These are phyloP conservation scores for Nomada goodeniana DNA, from an alignment of 2,888 invertebrate species.

Conservation along the genomic window DNA sequence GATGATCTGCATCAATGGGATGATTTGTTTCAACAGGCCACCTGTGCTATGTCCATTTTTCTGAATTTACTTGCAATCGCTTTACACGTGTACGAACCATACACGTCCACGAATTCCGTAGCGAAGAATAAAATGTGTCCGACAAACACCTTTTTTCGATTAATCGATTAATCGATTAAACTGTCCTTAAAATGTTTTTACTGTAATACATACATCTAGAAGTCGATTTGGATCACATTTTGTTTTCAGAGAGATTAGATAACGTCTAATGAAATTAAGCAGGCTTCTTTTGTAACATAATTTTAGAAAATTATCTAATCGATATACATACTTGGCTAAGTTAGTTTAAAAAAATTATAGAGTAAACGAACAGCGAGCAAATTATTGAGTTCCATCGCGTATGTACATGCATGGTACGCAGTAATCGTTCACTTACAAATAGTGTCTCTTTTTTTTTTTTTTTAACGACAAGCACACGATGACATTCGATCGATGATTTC, in stretches of 20 bases:
- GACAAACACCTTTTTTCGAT: background rate
- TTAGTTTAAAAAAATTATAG: background rate
- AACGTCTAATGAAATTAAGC: conserved; percentile 5
- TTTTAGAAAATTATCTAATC: background rate
- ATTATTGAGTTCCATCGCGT: too few relatives aligned
- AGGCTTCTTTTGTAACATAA: background rate
- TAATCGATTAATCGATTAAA: background rate
- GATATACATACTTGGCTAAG: background rate
- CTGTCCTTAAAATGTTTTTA: background rate
- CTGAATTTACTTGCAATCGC: background rate
- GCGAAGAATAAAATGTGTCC: background rate
- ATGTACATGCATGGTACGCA: too few relatives aligned
- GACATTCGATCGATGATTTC: conserved; percentile 8
- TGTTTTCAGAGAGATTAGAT: conserved; percentile 1
- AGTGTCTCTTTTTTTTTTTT: background rate
- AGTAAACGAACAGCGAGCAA: too few relatives aligned
- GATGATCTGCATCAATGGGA: conserved; percentile 8
- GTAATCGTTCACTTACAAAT: too few relatives aligned
- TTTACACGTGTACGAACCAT: background rate
- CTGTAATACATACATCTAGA: background rate
- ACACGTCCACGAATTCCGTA: background rate
- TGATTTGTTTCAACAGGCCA: background rate
- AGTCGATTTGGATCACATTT: background rate
- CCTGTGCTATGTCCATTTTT: background rate
- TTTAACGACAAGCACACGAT: conserved; percentile 12